Conservation (phyloP, 1,140 invertebrate genomes). For the Mya arenaria region DNA sequence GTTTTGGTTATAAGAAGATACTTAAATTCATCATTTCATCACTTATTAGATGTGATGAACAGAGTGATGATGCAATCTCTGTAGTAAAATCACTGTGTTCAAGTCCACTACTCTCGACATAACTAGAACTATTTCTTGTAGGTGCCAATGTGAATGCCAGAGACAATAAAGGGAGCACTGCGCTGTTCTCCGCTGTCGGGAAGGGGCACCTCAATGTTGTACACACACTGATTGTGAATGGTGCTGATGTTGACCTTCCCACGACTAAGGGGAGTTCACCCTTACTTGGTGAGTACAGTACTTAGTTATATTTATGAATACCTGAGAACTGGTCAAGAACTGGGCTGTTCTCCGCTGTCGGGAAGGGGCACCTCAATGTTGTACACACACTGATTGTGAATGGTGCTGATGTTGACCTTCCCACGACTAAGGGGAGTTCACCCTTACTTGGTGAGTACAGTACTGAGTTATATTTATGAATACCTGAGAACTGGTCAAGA, state of each 20-base stretch:
- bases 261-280: constrained; percentile 73
- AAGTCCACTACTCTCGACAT: too few relatives aligned
- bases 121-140: constrained; percentile 54
- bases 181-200: constrained; percentile 69
- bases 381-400: constrained; percentile 64
- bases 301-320: too few relatives aligned
- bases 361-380: constrained; percentile 69
- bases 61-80: too few relatives aligned
- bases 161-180: constrained; percentile 71
- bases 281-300: constrained; percentile 78
- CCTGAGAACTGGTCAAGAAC: too few relatives aligned
- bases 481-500: too few relatives aligned
- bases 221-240: constrained; percentile 60
- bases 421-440: constrained; percentile 70
- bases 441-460: constrained; percentile 80
- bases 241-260: constrained; percentile 70
- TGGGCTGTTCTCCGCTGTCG: constrained; percentile 70
- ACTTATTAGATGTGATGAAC: too few relatives aligned
- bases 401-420: constrained; percentile 69
- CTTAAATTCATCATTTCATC: too few relatives aligned
- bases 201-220: constrained; percentile 72
- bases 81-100: not conserved
- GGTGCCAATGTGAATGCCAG: constrained; percentile 72
- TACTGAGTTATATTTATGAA: too few relatives aligned
- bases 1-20: too few relatives aligned